Percentiles rank a stretch among this genome's conserved stretches.
These are phyloP conservation scores for Acanthosepion lycidas DNA, from an alignment of 2,888 invertebrate genomes.

Conservation along the genomic window DNA sequence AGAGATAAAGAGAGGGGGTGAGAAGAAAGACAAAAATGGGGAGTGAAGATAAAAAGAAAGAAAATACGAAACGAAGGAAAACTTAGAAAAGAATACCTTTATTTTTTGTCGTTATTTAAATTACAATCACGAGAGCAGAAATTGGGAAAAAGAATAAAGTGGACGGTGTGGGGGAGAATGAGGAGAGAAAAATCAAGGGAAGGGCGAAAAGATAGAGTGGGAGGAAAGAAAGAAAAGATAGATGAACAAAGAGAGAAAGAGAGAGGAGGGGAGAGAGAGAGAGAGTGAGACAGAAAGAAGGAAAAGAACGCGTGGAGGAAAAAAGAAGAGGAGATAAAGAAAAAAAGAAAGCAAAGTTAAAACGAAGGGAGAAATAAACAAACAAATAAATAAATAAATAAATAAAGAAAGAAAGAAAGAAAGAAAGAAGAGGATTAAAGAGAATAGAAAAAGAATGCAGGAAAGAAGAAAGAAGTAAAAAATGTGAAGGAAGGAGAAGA, in stretches of 20 bases:
- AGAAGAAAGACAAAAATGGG: neutral
- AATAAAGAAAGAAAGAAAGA: neutral
- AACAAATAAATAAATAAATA: too few species aligned
- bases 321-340: too few species aligned
- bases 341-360: neutral
- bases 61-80: neutral
- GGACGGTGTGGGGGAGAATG: too few species aligned
- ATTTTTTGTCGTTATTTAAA: too few species aligned
- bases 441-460: neutral
- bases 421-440: neutral
- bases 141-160: too few species aligned
- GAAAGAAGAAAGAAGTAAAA: neutral
- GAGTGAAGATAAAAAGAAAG: neutral
- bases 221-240: neutral
- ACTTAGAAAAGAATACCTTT: too few species aligned
- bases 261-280: neutral
- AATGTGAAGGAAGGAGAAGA: neutral
- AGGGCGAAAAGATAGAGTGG: neutral
- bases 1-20: neutral
- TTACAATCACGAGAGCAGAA: too few species aligned
- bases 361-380: neutral
- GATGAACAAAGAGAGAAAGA: neutral
- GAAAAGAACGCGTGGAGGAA: neutral
- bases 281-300: neutral
- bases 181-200: neutral